Evolutionary conservation across 2,888 invertebrate genomes (phyloP).

Genomic region (Meiosimyza decipiens): DNA sequence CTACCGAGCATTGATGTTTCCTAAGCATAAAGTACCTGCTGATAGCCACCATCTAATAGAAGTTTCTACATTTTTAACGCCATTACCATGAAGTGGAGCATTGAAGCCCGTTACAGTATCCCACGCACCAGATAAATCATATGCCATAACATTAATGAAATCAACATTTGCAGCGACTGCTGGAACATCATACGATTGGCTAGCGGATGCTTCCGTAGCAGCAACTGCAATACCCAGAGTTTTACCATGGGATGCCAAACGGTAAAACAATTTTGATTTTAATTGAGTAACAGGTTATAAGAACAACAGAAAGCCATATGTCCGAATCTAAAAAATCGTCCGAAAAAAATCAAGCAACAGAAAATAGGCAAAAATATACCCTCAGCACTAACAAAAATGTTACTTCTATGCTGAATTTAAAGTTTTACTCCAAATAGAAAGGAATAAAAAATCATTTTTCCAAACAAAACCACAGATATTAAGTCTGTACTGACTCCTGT

Average conservation of each 20-base stretch:
- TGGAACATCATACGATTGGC: constrained; percentile 53
- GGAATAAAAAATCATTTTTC: too few relatives aligned
- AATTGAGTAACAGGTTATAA: too few relatives aligned
- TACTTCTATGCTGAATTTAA: too few relatives aligned
- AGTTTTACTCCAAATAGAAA: too few relatives aligned
- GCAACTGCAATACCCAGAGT: constrained; percentile 76
- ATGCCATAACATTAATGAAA: constrained; percentile 58
- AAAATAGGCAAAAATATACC: too few relatives aligned
- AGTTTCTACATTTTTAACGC: constrained; percentile 82
- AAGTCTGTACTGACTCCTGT: too few relatives aligned
- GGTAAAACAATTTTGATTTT: constrained; percentile 23
- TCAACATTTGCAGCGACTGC: constrained; percentile 51
- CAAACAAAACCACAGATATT: too few relatives aligned
- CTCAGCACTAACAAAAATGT: too few relatives aligned
- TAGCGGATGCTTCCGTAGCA: constrained; percentile 49
- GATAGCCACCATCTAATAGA: constrained; percentile 86
- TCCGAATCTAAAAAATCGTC: too few relatives aligned
- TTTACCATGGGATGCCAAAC: constrained; percentile 62
- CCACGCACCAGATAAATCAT: constrained; percentile 51
- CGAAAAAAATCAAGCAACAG: too few relatives aligned
- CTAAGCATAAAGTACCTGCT: too few relatives aligned
- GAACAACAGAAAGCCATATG: neutral
- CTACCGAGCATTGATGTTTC: too few relatives aligned
- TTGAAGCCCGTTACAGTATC: constrained; percentile 49
- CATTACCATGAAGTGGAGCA: constrained; percentile 57